Base-by-base conservation (phyloP, 2,888 invertebrate species). In the Lamproptera curius region DNA sequence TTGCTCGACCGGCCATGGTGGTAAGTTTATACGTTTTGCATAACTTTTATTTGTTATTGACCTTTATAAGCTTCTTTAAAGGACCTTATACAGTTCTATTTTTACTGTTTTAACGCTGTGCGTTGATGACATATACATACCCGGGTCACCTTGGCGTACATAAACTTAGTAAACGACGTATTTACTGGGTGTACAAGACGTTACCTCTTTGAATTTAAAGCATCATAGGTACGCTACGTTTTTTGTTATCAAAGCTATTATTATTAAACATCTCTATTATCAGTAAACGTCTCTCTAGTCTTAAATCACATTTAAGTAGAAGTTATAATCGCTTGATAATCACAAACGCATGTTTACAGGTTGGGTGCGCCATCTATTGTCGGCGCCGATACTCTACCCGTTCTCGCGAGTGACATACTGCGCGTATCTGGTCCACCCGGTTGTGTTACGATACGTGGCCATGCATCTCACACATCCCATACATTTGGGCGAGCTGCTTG, bases 321-420 rank as follows among this genome's bases (percentile, higher is more conserved):
- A 13, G 5, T 39, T 23, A n/a, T 9, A 37, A 2, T n/a, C 23
- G 4, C 23, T 6, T 20, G 13, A 8, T 16, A 23, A 23, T 28
- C 28, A 28, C 28, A 9, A 28, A 10, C 9, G 9, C 23, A n/a
- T n/a, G n/a, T n/a, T 20, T 9, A 31, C 73, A 91, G 91, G 91
- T 20, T 90, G 92, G 75, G 90, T 95, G 34, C 92, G 93, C 42
- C 88, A 89, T 26, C 79, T 95, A 62, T 87, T 96, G 10, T 93
- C 95, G 1, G 91, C 94, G 17, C 92, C 94, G 6, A 89, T 93
- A 51, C 83, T 95, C 46, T 95, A 95, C 79, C 95, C 95, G 48
- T 93, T 95, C 80, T 95, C 95, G 44, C 89, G 95, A 57, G 94
- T 95, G 11, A 96, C 95, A 36, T 96, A 96, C 77, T 96, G 95